These are phyloP conservation scores for Benthosema pterotum DNA, from an alignment of 2,797 vertebrate genomes.

Conservation along the genomic window DNA sequence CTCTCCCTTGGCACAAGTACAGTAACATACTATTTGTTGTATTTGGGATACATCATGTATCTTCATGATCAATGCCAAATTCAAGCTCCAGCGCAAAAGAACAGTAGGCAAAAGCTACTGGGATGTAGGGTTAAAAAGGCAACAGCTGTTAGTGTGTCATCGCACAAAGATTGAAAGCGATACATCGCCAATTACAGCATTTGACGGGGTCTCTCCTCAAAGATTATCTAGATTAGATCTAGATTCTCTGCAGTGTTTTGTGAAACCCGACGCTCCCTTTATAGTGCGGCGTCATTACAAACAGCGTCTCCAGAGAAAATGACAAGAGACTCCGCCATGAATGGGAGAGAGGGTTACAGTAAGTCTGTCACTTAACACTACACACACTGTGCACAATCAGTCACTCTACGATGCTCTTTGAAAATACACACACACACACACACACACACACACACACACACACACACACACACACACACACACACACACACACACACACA, in stretches of 20 bases:
- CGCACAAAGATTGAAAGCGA: background rate
- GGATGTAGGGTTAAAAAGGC: background rate
- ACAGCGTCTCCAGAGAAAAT: slow-evolving; percentile 30
- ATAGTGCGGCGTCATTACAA: background rate
- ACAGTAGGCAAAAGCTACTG: too few relatives aligned
- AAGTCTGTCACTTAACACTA: slow-evolving; percentile 10
- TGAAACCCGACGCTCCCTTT: background rate
- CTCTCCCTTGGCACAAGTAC: too few relatives aligned
- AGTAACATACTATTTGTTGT: too few relatives aligned
- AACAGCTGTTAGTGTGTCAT: background rate
- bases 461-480: too few relatives aligned
- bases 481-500: too few relatives aligned
- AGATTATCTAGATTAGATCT: background rate
- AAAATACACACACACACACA: too few relatives aligned
- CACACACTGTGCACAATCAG: too few relatives aligned
- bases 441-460: too few relatives aligned
- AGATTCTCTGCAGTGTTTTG: background rate
- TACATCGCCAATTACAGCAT: background rate
- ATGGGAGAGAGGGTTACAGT: slow-evolving; percentile 35
- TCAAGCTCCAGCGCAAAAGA: too few relatives aligned
- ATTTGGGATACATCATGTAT: too few relatives aligned
- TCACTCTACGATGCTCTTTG: too few relatives aligned
- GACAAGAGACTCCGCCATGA: slow-evolving; percentile 35
- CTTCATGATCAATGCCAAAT: too few relatives aligned
- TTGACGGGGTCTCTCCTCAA: background rate